Conservation (phyloP, 2,113 vertebrate species). For the Strigops habroptila region DNA sequence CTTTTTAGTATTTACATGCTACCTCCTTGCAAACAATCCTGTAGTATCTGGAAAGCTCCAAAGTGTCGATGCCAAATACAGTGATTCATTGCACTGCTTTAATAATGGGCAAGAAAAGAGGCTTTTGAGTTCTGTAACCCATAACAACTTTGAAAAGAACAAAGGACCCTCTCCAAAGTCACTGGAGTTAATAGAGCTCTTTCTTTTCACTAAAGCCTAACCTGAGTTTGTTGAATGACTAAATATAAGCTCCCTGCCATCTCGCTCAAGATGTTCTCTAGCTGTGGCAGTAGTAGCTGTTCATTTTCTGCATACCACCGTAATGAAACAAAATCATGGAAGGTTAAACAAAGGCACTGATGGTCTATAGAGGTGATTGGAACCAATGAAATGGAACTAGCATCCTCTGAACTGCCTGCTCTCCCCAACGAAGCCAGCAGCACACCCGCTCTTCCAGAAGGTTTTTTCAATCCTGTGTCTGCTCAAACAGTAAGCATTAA, state of each 20-base stretch:
- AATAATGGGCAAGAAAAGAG: slow-evolving; percentile 46
- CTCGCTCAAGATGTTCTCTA: neutral
- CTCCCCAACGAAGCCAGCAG: neutral
- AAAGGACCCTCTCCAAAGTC: slow-evolving; percentile 56
- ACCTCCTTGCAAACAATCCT: neutral
- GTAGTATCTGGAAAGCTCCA: neutral
- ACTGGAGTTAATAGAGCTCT: slow-evolving; percentile 47
- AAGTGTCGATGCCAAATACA: neutral
- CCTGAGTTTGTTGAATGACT: neutral
- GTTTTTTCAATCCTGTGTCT: neutral
- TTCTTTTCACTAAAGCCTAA: slow-evolving; percentile 19
- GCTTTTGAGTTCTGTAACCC: slow-evolving; percentile 46
- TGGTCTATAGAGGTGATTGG: slow-evolving; percentile 12
- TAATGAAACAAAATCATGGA: neutral
- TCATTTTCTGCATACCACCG: neutral
- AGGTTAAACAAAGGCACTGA: slow-evolving; percentile 27
- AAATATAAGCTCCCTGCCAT: neutral
- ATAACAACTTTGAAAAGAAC: slow-evolving; percentile 52
- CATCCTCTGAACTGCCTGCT: neutral
- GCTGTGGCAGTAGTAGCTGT: neutral
- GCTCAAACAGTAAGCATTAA: neutral
- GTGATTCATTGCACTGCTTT: slow-evolving; percentile 26
- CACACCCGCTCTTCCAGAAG: neutral
- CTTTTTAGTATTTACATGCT: neutral
- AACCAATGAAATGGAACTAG: slow-evolving; percentile 10